phyloP scores from a whole-genome alignment of 2,797 vertebrate species.

The Sebastes hubbsi region DNA sequence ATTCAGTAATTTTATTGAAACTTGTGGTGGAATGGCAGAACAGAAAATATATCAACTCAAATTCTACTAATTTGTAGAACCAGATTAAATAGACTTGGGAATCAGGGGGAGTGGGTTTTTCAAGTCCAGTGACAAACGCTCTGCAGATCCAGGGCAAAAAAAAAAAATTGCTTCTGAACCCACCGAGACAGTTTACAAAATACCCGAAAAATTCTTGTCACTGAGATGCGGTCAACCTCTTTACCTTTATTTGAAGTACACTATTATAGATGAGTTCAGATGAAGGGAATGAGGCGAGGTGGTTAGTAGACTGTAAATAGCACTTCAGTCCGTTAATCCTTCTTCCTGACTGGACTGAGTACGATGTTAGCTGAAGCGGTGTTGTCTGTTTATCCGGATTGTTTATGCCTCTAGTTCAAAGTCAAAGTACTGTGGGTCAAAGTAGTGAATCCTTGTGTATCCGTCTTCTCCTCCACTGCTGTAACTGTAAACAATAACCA shows the following conservation, averaged over 20 bases:
- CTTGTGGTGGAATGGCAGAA: constrained; percentile 39
- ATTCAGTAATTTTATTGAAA: constrained; percentile 32
- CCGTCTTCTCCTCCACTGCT: constrained; percentile 98
- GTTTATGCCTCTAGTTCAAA: constrained; percentile 92
- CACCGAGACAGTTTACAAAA: neutral
- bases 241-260: constrained; percentile 26
- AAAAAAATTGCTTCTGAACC: constrained; percentile 15
- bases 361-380: constrained; percentile 14
- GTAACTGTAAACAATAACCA: constrained; percentile 84
- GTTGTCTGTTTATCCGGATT: neutral
- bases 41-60: constrained; percentile 20
- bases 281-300: constrained; percentile 1
- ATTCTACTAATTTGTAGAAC: constrained; percentile 28
- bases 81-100: constrained; percentile 54
- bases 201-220: neutral
- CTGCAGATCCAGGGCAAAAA: constrained; percentile 5
- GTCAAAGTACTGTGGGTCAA: constrained; percentile 97
- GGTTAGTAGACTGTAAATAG: neutral
- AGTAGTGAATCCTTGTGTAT: constrained; percentile 96
- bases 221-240: neutral
- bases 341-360: constrained; percentile 19
- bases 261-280: constrained; percentile 20
- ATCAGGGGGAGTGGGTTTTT: neutral
- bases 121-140: constrained; percentile 20
- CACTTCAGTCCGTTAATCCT: neutral